These are phyloP conservation scores for Perognathus longimembris DNA, from an alignment of 2,113 vertebrate species.

Conservation along the genomic window DNA sequence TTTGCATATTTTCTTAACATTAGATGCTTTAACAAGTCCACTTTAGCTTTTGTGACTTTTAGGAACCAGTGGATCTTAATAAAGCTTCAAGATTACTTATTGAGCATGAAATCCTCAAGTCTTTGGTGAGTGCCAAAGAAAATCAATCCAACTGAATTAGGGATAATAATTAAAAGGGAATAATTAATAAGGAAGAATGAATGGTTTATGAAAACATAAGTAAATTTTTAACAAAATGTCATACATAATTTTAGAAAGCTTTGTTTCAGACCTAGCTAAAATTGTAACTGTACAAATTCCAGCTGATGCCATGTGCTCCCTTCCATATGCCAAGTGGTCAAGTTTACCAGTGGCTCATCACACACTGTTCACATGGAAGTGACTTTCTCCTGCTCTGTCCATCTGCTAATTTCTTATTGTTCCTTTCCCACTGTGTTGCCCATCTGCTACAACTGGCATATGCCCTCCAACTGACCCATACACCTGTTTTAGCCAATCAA, in stretches of 20 bases:
- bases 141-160: neutral
- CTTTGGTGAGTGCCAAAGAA: constrained; percentile 6
- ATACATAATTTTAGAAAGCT: constrained; percentile 63
- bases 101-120: neutral
- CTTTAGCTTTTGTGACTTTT: neutral
- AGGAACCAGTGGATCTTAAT: neutral
- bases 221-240: constrained; percentile 52
- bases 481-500: constrained; percentile 10
- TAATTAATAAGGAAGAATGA: no score
- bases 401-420: constrained; percentile 41
- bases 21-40: neutral
- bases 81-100: neutral
- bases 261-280: neutral
- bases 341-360: constrained; percentile 30
- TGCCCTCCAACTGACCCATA: neutral
- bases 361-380: constrained; percentile 35
- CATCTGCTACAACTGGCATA: constrained; percentile 73
- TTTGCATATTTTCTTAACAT: neutral
- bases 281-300: neutral
- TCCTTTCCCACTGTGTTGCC: constrained; percentile 24
- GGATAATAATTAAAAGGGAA: no score
- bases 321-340: constrained; percentile 48
- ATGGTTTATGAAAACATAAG: neutral
- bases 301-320: constrained; percentile 48
- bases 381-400: constrained; percentile 30